Percentiles rank a stretch among this genome's conserved stretches.
These are phyloP conservation scores for Colius striatus DNA, from an alignment of 2,113 vertebrate genomes.

Conservation along the genomic window DNA sequence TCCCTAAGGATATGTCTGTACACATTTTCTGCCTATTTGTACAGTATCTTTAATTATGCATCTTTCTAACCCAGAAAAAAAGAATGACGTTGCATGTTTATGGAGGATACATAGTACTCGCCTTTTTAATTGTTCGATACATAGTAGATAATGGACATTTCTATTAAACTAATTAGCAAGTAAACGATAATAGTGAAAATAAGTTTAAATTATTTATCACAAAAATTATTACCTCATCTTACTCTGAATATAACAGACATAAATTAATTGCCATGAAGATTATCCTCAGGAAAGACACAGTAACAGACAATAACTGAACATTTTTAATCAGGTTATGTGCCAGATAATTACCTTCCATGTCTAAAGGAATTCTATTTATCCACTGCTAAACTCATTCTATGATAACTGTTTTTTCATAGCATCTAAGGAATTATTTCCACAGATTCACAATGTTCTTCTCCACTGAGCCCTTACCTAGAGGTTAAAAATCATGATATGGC, in stretches of 20 bases:
- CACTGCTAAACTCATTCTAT: background rate
- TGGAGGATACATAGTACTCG: background rate
- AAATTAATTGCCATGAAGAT: background rate
- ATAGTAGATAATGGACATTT: background rate
- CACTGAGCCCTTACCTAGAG: background rate
- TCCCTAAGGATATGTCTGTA: conserved; percentile 35
- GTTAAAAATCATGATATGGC: background rate
- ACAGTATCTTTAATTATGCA: conserved; percentile 9
- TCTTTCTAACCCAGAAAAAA: background rate
- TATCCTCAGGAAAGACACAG: background rate
- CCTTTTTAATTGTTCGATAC: background rate
- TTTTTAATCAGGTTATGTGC: background rate
- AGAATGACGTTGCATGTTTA: conserved; percentile 17
- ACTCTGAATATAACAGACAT: background rate
- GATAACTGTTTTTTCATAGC: background rate
- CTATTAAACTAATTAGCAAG: background rate
- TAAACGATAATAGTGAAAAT: background rate
- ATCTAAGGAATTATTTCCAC: background rate
- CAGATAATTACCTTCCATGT: background rate
- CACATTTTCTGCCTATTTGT: conserved; percentile 28
- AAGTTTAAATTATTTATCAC: background rate
- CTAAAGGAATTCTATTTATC: background rate
- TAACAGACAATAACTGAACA: background rate
- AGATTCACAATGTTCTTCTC: background rate
- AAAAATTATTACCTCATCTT: background rate